Evolutionary conservation across 2,113 vertebrate genomes (phyloP).

Genomic region (Mormoops blainvillei): DNA sequence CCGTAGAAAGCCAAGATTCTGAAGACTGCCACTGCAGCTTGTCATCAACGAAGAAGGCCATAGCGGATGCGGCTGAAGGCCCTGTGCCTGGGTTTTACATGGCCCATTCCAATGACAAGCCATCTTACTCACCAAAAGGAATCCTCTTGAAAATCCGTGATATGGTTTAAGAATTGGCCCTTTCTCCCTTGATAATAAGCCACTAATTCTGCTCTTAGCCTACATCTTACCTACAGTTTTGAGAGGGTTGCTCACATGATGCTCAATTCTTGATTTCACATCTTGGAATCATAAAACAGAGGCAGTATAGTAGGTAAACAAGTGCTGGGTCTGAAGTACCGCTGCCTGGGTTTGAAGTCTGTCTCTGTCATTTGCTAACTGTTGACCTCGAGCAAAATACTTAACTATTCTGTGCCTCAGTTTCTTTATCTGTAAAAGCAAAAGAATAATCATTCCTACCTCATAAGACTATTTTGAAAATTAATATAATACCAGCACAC

Average conservation of each 20-base stretch:
- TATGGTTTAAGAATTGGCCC: background rate
- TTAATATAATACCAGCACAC: background rate
- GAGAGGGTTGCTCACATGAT: background rate
- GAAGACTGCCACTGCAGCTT: background rate
- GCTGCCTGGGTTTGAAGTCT: background rate
- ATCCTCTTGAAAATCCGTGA: background rate
- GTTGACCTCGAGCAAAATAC: background rate
- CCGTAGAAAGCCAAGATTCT: background rate
- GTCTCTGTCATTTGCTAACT: background rate
- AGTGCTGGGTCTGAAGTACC: background rate
- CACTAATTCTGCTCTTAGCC: background rate
- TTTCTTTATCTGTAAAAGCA: background rate
- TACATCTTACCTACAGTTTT: background rate
- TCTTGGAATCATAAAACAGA: background rate
- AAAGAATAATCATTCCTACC: background rate
- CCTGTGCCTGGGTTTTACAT: background rate
- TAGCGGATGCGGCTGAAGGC: fast-evolving
- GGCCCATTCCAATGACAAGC: background rate
- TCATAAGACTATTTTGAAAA: background rate
- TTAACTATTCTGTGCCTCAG: background rate
- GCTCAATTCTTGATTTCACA: background rate
- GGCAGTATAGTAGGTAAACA: background rate
- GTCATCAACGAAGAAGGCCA: background rate
- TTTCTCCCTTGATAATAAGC: background rate
- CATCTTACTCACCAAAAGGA: background rate